Percentiles rank a stretch among this genome's conserved stretches.
These are phyloP conservation scores for Ariolimax columbianus DNA, from an alignment of 2,888 invertebrate species.

Conservation along the genomic window DNA sequence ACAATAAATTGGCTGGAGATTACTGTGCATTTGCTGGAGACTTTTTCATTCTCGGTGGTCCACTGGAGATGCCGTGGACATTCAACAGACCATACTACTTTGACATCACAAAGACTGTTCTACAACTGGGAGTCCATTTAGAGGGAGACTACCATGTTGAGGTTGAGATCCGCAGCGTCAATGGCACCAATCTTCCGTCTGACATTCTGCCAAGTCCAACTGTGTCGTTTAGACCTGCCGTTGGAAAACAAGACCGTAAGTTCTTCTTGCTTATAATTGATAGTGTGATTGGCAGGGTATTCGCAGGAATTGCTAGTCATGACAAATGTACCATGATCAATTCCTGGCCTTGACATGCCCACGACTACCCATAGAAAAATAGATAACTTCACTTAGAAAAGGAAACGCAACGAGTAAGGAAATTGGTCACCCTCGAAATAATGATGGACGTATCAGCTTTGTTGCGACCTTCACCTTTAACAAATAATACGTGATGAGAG, in stretches of 20 bases:
- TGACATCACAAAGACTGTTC: conserved; percentile 56
- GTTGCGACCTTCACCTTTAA: too few relatives aligned
- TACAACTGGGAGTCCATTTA: conserved; percentile 30
- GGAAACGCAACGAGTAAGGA: too few relatives aligned
- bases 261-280: too few relatives aligned
- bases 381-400: too few relatives aligned
- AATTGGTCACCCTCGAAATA: too few relatives aligned
- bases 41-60: conserved; percentile 58
- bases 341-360: too few relatives aligned
- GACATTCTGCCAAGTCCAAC: conserved; percentile 42
- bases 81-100: conserved; percentile 53
- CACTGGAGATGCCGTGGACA: conserved; percentile 56
- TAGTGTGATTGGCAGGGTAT: too few relatives aligned
- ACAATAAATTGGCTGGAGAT: background rate
- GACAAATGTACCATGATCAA: too few relatives aligned
- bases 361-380: too few relatives aligned
- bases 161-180: conserved; percentile 51
- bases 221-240: conserved; percentile 45
- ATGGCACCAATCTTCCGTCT: conserved; percentile 48
- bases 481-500: too few relatives aligned
- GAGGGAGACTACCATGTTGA: conserved; percentile 50
- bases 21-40: conserved; percentile 55
- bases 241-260: conserved; percentile 53
- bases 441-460: too few relatives aligned
- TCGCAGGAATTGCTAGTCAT: too few relatives aligned